Evolutionary conservation across 2,888 invertebrate species (phyloP), one percentile per base, ranked within the genome.

Genomic region (Aplocera efformata): DNA sequence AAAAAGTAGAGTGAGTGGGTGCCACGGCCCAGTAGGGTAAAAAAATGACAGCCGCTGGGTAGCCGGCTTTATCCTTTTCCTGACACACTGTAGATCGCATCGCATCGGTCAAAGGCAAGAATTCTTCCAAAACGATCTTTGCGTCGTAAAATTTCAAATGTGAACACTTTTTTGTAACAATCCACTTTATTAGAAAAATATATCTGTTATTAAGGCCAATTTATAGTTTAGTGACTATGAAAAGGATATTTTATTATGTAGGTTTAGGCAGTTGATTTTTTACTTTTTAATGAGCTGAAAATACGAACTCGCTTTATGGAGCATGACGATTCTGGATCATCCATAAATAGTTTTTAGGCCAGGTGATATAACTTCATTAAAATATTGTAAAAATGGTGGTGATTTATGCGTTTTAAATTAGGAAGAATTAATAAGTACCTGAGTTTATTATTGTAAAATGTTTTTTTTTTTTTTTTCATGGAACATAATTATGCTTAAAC

Each of bases 61-160:
- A 64, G 73, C 71, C 71, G 61, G 70, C 60, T 78, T 82, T 81
- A 84, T 83, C 74, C 81, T 62, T 80, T 79, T 79, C 75, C 71
- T 82, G 75, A 83, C 84, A 80, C 81, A 77, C 77, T 74, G 66
- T 70, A 77, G 85, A 86, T 88, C 80, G 78, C 79, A 88, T 88
- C 85, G 70, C 65, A 22, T 58, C 60, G 60, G 67, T 59, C 72
- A 80, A 80, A 76, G 68, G 60, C 54, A 63, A 58, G 56, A 55
- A 64, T 79, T 79, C 79, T 79, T 75, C 55, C 61, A 65, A 50
- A 68, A 67, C 66, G 66, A 75, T 72, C 69, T 68, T 66, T 70
- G 69, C 67, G 71, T 74, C 75, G 70, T 86, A 80, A 81, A 80
- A 78, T 75, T 79, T 74, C 68, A 74, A 79, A 77, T 74, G 70